Percentiles rank a stretch among this genome's conserved stretches.
These are phyloP conservation scores for Macaca nemestrina DNA, from an alignment of 2,113 vertebrate genomes.

Conservation along the genomic window DNA sequence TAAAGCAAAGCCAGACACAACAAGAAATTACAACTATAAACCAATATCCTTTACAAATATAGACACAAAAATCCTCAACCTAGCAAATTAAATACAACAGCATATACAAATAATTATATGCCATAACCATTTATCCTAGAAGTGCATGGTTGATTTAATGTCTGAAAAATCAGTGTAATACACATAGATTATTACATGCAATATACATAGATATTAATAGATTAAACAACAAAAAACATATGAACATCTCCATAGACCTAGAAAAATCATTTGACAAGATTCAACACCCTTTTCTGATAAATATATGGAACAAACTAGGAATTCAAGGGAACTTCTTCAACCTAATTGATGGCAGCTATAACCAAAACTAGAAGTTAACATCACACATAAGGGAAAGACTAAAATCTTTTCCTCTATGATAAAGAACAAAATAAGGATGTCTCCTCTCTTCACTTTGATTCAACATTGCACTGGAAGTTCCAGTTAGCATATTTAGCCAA, in stretches of 20 bases:
- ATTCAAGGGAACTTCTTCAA: not conserved
- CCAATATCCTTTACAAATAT: not conserved
- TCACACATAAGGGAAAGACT: not conserved
- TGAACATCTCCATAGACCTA: not conserved
- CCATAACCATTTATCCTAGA: not conserved
- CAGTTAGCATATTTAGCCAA: not conserved
- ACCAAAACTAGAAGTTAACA: not conserved
- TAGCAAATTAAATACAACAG: not conserved
- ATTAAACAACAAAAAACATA: not conserved
- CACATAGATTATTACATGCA: not conserved
- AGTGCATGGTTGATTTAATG: not conserved
- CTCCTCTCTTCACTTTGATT: not conserved
- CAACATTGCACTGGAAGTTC: not conserved
- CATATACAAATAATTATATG: not conserved
- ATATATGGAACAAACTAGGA: not conserved
- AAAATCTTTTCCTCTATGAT: not conserved
- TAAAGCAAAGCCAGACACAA: not conserved
- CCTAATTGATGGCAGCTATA: not conserved
- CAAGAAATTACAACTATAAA: not conserved
- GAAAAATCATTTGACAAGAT: not conserved
- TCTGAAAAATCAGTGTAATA: not conserved
- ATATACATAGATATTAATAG: not conserved
- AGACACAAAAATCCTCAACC: not conserved
- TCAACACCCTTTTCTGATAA: not conserved
- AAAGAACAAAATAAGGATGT: not conserved